Conservation (phyloP, 2,797 vertebrate species). For the Balearica regulorum region DNA sequence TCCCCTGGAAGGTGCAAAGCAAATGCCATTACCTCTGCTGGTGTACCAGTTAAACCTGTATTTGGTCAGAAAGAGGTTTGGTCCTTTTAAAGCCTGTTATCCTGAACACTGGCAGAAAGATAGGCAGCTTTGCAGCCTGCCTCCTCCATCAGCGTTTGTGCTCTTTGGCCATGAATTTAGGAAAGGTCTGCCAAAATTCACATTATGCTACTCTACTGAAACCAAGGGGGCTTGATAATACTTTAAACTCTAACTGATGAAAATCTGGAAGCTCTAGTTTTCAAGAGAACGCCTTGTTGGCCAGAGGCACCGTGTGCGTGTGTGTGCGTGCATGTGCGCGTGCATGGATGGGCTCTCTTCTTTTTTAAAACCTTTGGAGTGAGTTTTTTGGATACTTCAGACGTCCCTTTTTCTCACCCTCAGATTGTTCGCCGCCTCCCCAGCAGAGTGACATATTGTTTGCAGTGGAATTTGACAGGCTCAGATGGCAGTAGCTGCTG, state of each 20-base stretch:
- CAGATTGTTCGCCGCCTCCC: constrained; percentile 61
- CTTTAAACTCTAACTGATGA: constrained; percentile 36
- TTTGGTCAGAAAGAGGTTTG: neutral
- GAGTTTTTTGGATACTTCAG: constrained; percentile 66
- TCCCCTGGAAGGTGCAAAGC: neutral
- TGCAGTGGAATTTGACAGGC: constrained; percentile 69
- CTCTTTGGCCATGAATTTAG: constrained; percentile 1
- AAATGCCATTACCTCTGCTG: neutral
- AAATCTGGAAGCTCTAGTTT: constrained; percentile 33
- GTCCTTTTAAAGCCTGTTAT: neutral
- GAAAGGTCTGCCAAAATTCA: constrained; percentile 30
- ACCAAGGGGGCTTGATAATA: neutral
- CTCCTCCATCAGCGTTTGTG: neutral
- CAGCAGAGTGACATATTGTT: constrained; percentile 71
- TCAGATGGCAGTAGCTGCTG: constrained; percentile 69
- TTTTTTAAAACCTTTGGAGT: constrained; percentile 47
- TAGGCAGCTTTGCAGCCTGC: neutral
- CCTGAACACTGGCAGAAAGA: neutral
- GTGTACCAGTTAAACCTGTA: neutral
- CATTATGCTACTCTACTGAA: neutral
- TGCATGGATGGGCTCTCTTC: constrained; percentile 32
- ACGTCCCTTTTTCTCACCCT: constrained; percentile 62
- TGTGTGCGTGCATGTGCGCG: neutral
- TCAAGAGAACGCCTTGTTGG: neutral
- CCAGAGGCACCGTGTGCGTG: neutral